phyloP scores from a whole-genome alignment of 2,113 vertebrate genomes.

The Nyctereutes procyonoides region DNA sequence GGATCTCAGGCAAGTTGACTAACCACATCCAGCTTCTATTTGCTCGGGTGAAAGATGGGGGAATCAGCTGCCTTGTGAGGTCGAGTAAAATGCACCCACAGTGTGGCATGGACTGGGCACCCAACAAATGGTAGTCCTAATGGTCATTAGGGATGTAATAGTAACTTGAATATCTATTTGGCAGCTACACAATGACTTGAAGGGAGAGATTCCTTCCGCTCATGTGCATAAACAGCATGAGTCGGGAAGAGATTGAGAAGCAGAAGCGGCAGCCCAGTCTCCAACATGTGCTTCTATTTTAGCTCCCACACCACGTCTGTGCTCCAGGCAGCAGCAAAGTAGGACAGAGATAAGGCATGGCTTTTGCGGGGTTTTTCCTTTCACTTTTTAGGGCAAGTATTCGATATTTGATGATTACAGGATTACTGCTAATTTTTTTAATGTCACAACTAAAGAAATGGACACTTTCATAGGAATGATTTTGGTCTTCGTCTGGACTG shows the following conservation, averaged over 20 bases:
- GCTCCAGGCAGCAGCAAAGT: neutral
- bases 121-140: fast-evolving
- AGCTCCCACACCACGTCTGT: fast-evolving
- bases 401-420: neutral
- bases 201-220: fast-evolving
- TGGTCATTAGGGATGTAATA: fast-evolving
- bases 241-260: too few species aligned
- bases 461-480: neutral
- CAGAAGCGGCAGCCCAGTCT: neutral
- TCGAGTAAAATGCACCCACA: neutral
- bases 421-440: neutral
- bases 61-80: too few species aligned
- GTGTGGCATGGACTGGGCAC: fast-evolving
- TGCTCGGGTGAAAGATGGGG: neutral
- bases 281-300: fast-evolving
- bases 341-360: neutral
- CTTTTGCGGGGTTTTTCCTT: neutral
- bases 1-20: neutral
- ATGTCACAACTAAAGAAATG: neutral
- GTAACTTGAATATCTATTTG: fast-evolving
- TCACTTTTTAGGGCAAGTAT: neutral
- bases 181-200: neutral
- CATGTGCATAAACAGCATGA: fast-evolving
- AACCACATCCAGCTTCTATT: neutral
- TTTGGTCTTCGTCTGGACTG: neutral